Conservation (phyloP, 1,140 invertebrate genomes). For the Eubasilissa regina region DNA sequence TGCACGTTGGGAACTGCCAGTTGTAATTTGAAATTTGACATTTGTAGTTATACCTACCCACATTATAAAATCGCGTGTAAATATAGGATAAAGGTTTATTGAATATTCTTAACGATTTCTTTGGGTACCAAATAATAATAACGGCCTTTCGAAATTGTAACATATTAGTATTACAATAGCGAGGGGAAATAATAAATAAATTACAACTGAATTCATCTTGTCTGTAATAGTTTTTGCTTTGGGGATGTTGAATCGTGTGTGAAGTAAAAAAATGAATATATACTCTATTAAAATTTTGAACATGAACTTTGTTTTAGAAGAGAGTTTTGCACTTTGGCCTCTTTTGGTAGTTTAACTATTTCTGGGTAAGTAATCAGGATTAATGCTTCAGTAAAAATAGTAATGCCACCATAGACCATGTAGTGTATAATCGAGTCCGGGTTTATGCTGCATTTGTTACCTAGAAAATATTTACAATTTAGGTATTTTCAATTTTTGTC, state of each 20-base stretch:
- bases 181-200: constrained; percentile 53
- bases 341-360: too few relatives aligned
- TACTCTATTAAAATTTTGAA: too few relatives aligned
- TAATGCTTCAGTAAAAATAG: too few relatives aligned
- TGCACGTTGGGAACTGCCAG: not conserved
- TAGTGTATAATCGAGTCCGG: too few relatives aligned
- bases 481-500: too few relatives aligned
- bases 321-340: too few relatives aligned
- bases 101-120: constrained; percentile 50
- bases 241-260: not conserved
- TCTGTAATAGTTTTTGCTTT: constrained; percentile 29
- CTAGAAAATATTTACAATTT: too few relatives aligned
- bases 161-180: constrained; percentile 23
- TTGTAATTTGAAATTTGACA: not conserved
- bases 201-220: constrained; percentile 50
- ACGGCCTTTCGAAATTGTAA: constrained; percentile 37
- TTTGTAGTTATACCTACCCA: constrained; percentile 14
- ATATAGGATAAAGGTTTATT: constrained; percentile 30
- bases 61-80: constrained; percentile 37
- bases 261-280: too few relatives aligned
- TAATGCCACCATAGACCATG: too few relatives aligned
- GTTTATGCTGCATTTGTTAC: too few relatives aligned
- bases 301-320: too few relatives aligned
- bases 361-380: too few relatives aligned
- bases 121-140: constrained; percentile 38